Conservation (phyloP, 23 tunicate species). For the Corella eumyota region DNA sequence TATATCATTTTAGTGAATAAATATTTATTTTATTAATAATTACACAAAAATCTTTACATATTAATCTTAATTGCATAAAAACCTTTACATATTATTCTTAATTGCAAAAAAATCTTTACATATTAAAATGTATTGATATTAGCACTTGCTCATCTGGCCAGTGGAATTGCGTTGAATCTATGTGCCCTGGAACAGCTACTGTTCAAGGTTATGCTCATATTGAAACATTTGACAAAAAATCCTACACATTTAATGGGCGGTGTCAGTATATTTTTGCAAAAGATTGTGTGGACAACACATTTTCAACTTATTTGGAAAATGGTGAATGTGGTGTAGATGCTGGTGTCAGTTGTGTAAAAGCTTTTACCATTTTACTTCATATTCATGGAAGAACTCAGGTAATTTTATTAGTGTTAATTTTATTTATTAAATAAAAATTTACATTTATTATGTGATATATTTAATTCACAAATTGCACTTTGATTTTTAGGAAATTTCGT, state of each 20-base stretch:
- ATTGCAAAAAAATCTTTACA: too few relatives aligned
- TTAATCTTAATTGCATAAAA: too few relatives aligned
- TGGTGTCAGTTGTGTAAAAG: conserved; percentile 26
- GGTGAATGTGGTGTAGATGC: conserved; percentile 45
- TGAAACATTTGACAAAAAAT: conserved; percentile 36
- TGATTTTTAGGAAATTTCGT: conserved; percentile 18
- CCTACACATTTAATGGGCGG: conserved; percentile 27
- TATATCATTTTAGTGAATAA: too few relatives aligned
- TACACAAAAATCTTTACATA: too few relatives aligned
- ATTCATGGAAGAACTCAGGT: conserved; percentile 18
- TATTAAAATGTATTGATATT: too few relatives aligned
- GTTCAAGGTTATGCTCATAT: conserved; percentile 32
- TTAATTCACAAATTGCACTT: neutral
- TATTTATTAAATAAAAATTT: too few relatives aligned
- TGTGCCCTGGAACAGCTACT: conserved; percentile 50
- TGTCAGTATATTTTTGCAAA: conserved; percentile 54
- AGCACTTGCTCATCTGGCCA: conserved; percentile 35
- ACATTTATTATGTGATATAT: too few relatives aligned
- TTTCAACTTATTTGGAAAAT: conserved; percentile 30
- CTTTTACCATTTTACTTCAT: conserved; percentile 22
- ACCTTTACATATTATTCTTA: too few relatives aligned
- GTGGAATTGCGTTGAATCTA: conserved; percentile 24
- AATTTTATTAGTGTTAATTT: neutral
- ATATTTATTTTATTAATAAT: too few relatives aligned
- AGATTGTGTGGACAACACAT: conserved; percentile 22